These are phyloP conservation scores for Melieria picta DNA, from an alignment of 2,888 invertebrate species.

Conservation along the genomic window DNA sequence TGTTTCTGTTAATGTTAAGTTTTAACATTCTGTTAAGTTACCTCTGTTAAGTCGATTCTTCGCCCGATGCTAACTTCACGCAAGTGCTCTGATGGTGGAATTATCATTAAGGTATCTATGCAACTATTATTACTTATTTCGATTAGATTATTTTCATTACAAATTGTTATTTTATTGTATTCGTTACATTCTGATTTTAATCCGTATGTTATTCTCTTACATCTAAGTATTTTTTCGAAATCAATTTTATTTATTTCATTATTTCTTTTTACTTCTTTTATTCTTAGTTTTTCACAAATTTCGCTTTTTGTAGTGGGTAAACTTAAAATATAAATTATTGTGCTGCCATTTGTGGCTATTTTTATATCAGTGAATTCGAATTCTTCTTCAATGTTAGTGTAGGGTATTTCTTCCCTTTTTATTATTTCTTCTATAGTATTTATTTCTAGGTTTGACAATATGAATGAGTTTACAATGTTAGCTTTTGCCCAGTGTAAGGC, in stretches of 20 bases:
- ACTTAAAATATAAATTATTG: not conserved
- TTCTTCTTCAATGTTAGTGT: slow-evolving; percentile 8
- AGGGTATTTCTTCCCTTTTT: no score
- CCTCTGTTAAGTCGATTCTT: no score
- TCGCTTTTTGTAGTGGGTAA: slow-evolving; percentile 7
- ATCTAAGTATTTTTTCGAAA: not conserved
- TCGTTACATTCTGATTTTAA: not conserved
- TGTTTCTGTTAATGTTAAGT: no score
- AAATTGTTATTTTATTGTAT: slow-evolving; percentile 11
- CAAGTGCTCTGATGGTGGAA: no score
- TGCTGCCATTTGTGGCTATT: not conserved
- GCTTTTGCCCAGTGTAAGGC: no score
- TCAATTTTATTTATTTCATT: no score
- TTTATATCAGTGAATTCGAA: slow-evolving; percentile 19
- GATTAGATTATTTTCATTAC: slow-evolving; percentile 13
- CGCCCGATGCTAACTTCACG: no score
- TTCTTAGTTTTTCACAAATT: slow-evolving; percentile 13
- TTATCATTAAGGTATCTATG: slow-evolving; percentile 16
- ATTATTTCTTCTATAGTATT: no score
- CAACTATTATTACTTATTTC: slow-evolving; percentile 16
- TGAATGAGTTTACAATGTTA: no score
- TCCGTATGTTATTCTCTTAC: not conserved
- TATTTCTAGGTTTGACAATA: no score
- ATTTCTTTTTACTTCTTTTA: no score
- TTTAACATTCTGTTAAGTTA: no score